These are phyloP conservation scores for Harpegnathos saltator DNA, from an alignment of 1,140 invertebrate genomes.

Conservation along the genomic window DNA sequence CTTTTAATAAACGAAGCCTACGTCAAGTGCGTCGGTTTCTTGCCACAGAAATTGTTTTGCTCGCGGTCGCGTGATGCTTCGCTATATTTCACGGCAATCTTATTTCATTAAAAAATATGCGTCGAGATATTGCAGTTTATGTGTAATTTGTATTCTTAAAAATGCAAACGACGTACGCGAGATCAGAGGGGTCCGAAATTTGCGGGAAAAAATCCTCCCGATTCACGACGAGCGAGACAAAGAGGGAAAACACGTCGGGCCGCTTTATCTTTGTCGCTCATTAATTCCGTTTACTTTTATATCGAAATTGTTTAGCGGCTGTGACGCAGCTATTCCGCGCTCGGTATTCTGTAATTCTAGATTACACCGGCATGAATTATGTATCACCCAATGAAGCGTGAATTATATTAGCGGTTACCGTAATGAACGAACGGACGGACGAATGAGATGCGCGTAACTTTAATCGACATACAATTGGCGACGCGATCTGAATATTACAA, in stretches of 20 bases:
- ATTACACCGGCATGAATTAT: slow-evolving; percentile 7
- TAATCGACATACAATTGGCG: slow-evolving; percentile 27
- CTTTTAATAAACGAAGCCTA: slow-evolving; percentile 1
- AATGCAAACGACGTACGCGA: slow-evolving; percentile 39
- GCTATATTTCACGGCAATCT: slow-evolving; percentile 39
- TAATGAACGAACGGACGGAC: slow-evolving; percentile 10
- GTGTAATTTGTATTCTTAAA: slow-evolving; percentile 37
- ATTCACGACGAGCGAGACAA: not conserved
- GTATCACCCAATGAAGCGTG: slow-evolving; percentile 32
- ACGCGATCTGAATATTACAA: not conserved
- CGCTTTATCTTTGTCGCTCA: not conserved
- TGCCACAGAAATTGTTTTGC: not conserved
- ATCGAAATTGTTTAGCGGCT: slow-evolving; percentile 25
- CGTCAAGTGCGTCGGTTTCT: slow-evolving; percentile 53
- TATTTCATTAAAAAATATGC: slow-evolving; percentile 39
- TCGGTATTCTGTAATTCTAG: slow-evolving; percentile 16
- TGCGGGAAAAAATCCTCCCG: not conserved
- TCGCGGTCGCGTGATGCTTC: slow-evolving; percentile 10
- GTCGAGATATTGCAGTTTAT: slow-evolving; percentile 31
- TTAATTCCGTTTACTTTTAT: not conserved
- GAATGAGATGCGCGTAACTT: not conserved
- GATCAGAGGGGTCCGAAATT: slow-evolving; percentile 10
- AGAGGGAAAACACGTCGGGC: not conserved
- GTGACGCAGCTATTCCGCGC: not conserved
- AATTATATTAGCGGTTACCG: slow-evolving; percentile 32